Evolutionary conservation across 2,113 vertebrate genomes (phyloP).

Genomic region (Leucopternis melanops): DNA sequence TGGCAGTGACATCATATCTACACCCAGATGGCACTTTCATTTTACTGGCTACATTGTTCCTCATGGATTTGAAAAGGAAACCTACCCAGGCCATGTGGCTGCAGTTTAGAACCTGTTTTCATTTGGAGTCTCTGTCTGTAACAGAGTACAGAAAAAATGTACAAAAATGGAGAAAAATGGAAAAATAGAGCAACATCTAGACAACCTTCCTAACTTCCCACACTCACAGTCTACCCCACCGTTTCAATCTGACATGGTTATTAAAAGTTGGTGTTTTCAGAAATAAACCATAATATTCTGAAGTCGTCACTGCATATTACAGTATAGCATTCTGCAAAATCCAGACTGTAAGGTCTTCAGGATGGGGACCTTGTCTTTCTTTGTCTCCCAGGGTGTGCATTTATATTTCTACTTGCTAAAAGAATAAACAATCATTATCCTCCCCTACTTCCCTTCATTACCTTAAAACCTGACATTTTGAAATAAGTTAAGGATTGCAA

Average conservation of each 20-base stretch:
- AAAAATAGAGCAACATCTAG: background rate
- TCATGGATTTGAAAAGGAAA: constrained; percentile 63
- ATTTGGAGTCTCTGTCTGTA: background rate
- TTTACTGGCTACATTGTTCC: constrained; percentile 70
- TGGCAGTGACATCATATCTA: constrained; percentile 69
- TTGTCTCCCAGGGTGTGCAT: background rate
- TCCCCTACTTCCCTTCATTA: background rate
- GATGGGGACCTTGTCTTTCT: background rate
- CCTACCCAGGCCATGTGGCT: constrained; percentile 25
- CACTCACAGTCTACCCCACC: background rate
- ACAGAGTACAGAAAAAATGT: background rate
- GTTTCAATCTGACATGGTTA: background rate
- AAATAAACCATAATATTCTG: background rate
- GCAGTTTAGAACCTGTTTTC: constrained; percentile 48
- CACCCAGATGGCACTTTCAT: constrained; percentile 73
- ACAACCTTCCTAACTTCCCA: background rate
- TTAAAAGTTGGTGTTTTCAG: background rate
- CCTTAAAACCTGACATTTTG: background rate
- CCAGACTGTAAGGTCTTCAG: background rate
- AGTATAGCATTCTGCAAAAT: background rate
- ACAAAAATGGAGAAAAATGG: constrained; percentile 3
- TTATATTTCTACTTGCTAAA: background rate
- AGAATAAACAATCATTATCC: background rate
- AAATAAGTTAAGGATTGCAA: background rate
- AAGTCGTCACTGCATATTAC: background rate